A percentile compares a stretch with the other conserved stretches of the same genome.
phyloP scores from a whole-genome alignment of 2,113 vertebrate species.

The Nerophis lumbriciformis region DNA sequence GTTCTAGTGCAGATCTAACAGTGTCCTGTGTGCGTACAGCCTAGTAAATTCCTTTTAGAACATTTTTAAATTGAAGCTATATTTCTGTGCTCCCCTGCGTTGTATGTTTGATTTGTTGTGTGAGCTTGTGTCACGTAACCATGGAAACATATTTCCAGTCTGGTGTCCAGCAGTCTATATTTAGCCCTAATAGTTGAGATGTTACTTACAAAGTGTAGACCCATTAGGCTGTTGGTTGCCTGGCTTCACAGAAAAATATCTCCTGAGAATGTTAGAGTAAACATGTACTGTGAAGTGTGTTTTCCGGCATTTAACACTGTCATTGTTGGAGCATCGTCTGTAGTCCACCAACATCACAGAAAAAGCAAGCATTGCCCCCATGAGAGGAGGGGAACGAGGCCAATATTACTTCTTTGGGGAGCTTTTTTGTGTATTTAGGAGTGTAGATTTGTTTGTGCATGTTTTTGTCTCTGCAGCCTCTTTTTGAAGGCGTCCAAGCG shows the following conservation, averaged over 20 bases:
- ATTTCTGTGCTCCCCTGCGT: not conserved
- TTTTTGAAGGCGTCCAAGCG: constrained; percentile 30
- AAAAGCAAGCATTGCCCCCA: no score
- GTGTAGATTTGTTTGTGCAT: not conserved
- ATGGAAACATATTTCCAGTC: not conserved
- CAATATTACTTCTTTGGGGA: not conserved
- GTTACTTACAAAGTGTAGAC: constrained; percentile 18
- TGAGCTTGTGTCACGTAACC: constrained; percentile 25
- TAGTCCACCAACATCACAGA: no score
- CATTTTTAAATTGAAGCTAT: no score
- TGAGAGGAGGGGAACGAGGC: no score
- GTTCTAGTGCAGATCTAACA: no score
- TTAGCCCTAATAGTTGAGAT: constrained; percentile 18
- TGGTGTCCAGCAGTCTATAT: constrained; percentile 34
- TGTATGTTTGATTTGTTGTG: not conserved
- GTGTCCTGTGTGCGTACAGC: no score
- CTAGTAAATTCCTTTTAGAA: no score
- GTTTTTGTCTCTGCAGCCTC: not conserved
- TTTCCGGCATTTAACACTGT: no score
- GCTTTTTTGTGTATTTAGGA: constrained; percentile 1
- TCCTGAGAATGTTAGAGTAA: no score
- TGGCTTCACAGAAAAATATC: not conserved
- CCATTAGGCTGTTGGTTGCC: constrained; percentile 4
- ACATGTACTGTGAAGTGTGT: no score
- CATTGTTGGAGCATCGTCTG: no score